Evolutionary conservation across 2,797 vertebrate genomes (phyloP), one percentile per base, ranked within the genome.

Genomic region (Melanotaenia parkinsoni): DNA sequence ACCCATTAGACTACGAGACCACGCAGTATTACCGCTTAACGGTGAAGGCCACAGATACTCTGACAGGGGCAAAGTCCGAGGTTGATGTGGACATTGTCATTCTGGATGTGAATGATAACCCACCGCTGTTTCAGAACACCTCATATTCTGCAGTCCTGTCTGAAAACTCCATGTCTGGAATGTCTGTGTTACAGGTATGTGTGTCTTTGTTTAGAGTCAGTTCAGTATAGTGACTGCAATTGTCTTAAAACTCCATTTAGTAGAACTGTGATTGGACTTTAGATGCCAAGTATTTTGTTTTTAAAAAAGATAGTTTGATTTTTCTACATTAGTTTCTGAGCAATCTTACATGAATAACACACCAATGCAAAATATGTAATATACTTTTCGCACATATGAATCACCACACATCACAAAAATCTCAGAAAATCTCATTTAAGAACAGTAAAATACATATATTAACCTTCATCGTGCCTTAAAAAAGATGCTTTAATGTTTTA

Each of bases 31-130:
- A 97, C 86, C 95, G 97, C 37, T 73, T 99, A 64, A 97, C 93
- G 2, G 84, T 98, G 77, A 95, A 96, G 85, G 97, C 98, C 20
- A 97, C 96, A 0, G 98, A 99, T 74, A 96, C 95, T 0, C 76
- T 98, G 70, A 97, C 95, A 0, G 97, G 97, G 0, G 95, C 94
- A 0, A 96, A 95, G 37, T 96, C 97, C 0, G 97, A 99, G 70
- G 98, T 99, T 0, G 97, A 97, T 73, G 96, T 98, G 10, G 97
- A 99, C 82, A 93, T 99, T 2, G 88, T 98, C 1, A 92, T 99
- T 63, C 94, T 97, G 70, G 98, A 99, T 76, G 92, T 97, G 72
- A 99, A 99, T 5, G 98, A 99, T 77, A 99, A 97, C 81, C 84
- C 95, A 16, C 98, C 98, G 0, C 58, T 95, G 63, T 99, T 99